phyloP scores from a whole-genome alignment of 2,113 vertebrate genomes.

The Columbina picui region DNA sequence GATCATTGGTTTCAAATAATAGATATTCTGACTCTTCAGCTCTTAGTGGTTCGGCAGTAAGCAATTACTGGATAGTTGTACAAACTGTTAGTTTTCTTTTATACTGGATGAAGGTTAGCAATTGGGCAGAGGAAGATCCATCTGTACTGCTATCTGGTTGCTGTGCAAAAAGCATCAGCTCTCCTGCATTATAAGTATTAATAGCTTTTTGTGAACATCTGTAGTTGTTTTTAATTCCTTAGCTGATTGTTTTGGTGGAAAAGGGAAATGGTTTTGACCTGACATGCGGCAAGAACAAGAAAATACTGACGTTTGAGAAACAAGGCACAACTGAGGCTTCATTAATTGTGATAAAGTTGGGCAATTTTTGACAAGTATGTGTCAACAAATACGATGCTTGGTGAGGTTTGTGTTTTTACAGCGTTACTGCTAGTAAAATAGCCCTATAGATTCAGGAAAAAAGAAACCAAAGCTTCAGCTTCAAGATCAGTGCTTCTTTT shows the following conservation, averaged over 20 bases:
- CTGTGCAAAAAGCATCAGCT: background rate
- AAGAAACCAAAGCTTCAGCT: background rate
- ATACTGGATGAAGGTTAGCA: background rate
- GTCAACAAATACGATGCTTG: background rate
- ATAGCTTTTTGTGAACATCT: background rate
- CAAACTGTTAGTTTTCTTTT: background rate
- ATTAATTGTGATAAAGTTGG: background rate
- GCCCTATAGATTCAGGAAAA: background rate
- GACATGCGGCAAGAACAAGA: background rate
- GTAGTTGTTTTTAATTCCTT: constrained; percentile 3
- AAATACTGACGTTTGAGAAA: background rate
- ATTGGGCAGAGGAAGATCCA: background rate
- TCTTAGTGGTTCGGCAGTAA: background rate
- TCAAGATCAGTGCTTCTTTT: background rate
- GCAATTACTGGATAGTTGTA: background rate
- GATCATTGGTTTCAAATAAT: background rate
- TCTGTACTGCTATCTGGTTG: background rate
- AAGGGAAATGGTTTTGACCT: background rate
- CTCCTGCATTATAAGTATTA: background rate
- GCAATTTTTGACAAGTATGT: background rate
- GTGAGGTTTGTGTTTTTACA: background rate
- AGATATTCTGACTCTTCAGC: background rate
- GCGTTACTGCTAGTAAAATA: background rate
- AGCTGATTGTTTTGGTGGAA: background rate
- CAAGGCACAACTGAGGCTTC: background rate